These are phyloP conservation scores for Popillia japonica DNA, from an alignment of 1,140 invertebrate genomes.

Conservation along the genomic window DNA sequence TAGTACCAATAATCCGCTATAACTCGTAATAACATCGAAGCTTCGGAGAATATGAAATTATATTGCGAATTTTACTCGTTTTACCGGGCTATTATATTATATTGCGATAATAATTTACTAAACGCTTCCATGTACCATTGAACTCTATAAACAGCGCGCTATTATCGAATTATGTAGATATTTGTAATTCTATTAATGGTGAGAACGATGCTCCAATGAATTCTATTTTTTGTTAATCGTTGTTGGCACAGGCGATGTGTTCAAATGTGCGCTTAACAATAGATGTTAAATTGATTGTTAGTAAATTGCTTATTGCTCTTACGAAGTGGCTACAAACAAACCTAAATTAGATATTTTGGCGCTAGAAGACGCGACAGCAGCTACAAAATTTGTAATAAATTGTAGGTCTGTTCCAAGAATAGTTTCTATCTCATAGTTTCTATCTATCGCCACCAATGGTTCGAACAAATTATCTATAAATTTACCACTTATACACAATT, in stretches of 20 bases:
- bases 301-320: not conserved
- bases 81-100: slow-evolving; percentile 23
- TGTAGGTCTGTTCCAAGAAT: too few relatives aligned
- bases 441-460: too few relatives aligned
- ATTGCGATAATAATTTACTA: slow-evolving; percentile 16
- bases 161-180: slow-evolving; percentile 26
- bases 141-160: slow-evolving; percentile 6
- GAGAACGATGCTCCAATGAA: not conserved
- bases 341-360: not conserved
- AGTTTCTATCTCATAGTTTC: too few relatives aligned
- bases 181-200: slow-evolving; percentile 25
- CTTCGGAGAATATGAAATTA: slow-evolving; percentile 15
- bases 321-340: not conserved
- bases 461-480: too few relatives aligned
- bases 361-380: not conserved
- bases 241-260: not conserved
- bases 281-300: not conserved
- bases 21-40: slow-evolving; percentile 16
- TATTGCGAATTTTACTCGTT: slow-evolving; percentile 20
- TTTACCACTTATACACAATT: too few relatives aligned
- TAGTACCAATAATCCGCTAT: slow-evolving; percentile 14
- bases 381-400: too few relatives aligned
- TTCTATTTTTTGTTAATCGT: not conserved
- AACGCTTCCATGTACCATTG: slow-evolving; percentile 27
- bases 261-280: not conserved